Evolutionary conservation across 1,140 invertebrate genomes (phyloP), one percentile per base, ranked within the genome.

Genomic region (Temnothorax longispinosus): DNA sequence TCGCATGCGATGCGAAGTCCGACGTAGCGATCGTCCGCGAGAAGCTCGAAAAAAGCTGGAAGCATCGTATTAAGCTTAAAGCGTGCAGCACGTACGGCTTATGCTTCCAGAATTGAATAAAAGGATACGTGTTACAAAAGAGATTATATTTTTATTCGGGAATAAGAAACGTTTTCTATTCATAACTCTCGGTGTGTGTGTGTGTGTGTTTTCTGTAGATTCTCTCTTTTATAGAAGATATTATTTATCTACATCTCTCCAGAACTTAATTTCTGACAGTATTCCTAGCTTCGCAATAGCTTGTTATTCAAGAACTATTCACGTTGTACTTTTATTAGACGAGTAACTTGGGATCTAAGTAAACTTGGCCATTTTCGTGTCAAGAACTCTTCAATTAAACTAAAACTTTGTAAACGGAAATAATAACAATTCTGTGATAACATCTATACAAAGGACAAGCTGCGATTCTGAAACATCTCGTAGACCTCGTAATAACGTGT

Each of bases 21-120:
- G n/a, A 10, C 50, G 50, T 35, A 62, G 18, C 60, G 67, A 74
- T 74, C 67, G 54, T 44, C 41, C 47, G 21, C 27, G 41, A 4
- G 69, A 84, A 82, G 67, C 67, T 47, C 44, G 69, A 60, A 84
- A 75, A 84, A 75, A 50, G 69, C 54, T 47, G 3, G 18, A 47
- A 47, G 69, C 80, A 50, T 84, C 69, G 54, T 60, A 47, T 84
- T 60, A 75, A 84, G 52, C 54, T 74, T 35, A 72, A 35, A 74
- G 80, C 52, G 67, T 35, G 8, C 27, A 21, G 18, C 41, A 18
- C 41, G n/a, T 74, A 82, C 18, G 67, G 67, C 32, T 84, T 81
- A 50, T 32, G 38, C 78, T 18, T 54, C 10, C 13, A 5, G 62
- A 67, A 67, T 64, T 41, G 21, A 82, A 74, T 60, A 35, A 56